These are phyloP conservation scores for Macrophya alboannulata DNA, from an alignment of 2,888 invertebrate genomes.

Conservation along the genomic window DNA sequence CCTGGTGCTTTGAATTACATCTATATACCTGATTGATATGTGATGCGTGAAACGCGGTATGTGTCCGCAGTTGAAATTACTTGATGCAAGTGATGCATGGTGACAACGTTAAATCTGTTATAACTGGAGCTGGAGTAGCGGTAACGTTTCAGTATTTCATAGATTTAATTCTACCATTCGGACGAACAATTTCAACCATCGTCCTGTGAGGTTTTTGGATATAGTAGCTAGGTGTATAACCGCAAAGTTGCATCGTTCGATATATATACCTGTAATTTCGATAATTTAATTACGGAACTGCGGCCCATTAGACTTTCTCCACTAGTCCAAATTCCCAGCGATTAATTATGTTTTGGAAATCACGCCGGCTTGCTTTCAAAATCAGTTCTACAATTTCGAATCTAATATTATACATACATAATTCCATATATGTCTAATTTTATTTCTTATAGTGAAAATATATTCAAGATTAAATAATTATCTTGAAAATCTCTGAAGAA, in stretches of 20 bases:
- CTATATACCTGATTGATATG: background rate
- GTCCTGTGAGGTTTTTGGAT: background rate
- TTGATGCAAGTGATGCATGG: constrained; percentile 4
- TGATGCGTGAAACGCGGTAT: constrained; percentile 11
- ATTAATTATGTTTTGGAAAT: constrained; percentile 30
- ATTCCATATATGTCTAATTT: no score
- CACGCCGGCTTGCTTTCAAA: background rate
- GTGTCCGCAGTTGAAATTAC: constrained; percentile 1
- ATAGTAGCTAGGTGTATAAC: background rate
- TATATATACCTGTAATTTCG: background rate
- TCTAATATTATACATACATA: no score
- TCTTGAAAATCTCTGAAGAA: no score
- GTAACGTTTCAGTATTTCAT: constrained; percentile 12
- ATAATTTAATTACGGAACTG: constrained; percentile 17
- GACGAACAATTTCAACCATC: constrained; percentile 19
- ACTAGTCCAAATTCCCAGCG: background rate
- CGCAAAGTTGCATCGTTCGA: background rate
- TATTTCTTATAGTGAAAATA: no score
- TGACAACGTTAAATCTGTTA: constrained; percentile 25
- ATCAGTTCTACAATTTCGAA: no score
- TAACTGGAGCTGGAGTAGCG: background rate
- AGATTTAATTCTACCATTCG: constrained; percentile 23
- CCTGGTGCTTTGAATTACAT: background rate
- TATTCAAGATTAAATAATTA: no score
- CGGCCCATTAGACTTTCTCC: background rate